Percentiles rank a stretch among this genome's conserved stretches.
Conservation (phyloP, 2,797 vertebrate genomes). For the Garrulus glandarius region DNA sequence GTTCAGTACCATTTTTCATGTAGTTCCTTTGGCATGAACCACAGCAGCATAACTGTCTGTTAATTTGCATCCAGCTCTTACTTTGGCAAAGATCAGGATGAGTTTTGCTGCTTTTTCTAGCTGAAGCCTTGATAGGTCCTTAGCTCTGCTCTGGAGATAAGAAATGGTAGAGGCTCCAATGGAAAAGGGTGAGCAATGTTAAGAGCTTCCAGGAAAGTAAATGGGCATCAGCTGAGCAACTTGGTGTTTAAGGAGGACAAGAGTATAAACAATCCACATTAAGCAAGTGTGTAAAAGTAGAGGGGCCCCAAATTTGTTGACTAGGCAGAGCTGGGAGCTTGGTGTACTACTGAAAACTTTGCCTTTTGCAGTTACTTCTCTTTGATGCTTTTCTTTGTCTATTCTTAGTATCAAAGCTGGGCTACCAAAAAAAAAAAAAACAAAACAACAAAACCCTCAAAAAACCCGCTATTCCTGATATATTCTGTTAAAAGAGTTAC, state of each 20-base stretch:
- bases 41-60: not conserved
- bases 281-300: not conserved
- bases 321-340: not conserved
- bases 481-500: not conserved
- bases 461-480: not conserved
- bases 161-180: not conserved
- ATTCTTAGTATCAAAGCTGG: not conserved
- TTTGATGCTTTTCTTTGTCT: not conserved
- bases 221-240: not conserved
- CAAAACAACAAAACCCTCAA: too few species aligned
- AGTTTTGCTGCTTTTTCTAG: not conserved
- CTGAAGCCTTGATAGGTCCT: fast-evolving
- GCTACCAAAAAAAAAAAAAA: not conserved
- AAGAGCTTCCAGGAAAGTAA: not conserved
- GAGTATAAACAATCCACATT: not conserved
- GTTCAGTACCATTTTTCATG: not conserved
- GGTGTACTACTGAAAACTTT: not conserved
- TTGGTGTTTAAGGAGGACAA: not conserved
- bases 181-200: not conserved
- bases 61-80: not conserved
- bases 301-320: not conserved
- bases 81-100: not conserved
- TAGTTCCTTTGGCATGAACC: not conserved
- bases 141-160: not conserved
- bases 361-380: not conserved